Percentiles rank a stretch among this genome's conserved stretches.
Evolutionary conservation across 2,113 vertebrate species (phyloP).

Genomic region (Corythornis cristatus): DNA sequence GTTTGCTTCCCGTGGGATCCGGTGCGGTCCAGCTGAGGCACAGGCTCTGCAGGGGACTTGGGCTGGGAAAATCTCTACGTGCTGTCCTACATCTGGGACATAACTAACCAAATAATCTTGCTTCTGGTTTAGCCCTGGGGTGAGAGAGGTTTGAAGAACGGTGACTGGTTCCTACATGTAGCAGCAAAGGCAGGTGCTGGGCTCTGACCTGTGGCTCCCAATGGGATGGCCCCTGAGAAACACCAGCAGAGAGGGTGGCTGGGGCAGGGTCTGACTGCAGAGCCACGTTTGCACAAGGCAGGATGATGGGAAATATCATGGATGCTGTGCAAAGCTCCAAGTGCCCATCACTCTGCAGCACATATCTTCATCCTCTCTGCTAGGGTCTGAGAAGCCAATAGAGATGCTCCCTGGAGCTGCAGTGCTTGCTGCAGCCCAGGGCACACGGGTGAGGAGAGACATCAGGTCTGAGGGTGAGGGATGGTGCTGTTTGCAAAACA

Average conservation of each 20-base stretch:
- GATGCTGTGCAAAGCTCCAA: accelerated
- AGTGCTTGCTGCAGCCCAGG: not conserved
- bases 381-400: not conserved
- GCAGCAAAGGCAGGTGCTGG: not conserved
- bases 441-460: accelerated
- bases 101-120: not conserved
- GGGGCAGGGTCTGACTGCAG: not conserved
- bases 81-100: not conserved
- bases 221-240: not conserved
- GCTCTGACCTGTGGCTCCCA: accelerated
- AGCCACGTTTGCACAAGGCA: not conserved
- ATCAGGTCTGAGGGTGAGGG: not conserved
- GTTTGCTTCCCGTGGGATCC: slow-evolving; percentile 44
- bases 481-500: not conserved
- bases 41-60: not conserved
- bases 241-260: accelerated
- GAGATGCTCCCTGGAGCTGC: not conserved
- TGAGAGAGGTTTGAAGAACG: not conserved
- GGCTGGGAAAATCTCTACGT: slow-evolving; percentile 13
- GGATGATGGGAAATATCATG: not conserved
- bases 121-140: not conserved
- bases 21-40: not conserved
- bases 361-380: accelerated
- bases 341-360: not conserved
- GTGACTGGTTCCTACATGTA: accelerated